Evolutionary conservation across 1,140 invertebrate species (phyloP).

Genomic region (Nasonia longicornis): DNA sequence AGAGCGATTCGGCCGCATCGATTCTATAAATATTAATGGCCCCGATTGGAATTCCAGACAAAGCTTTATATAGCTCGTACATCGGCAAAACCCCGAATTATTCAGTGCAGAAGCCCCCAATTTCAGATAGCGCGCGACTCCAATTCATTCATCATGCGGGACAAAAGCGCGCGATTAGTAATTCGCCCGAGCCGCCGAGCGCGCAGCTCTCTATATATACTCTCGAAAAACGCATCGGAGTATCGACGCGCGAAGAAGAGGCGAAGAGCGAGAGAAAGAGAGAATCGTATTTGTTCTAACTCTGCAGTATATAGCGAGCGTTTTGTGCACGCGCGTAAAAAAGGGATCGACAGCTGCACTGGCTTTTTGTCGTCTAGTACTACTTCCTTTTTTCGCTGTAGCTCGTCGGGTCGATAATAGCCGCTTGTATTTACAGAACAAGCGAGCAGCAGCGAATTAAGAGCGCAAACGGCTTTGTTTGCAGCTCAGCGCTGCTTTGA

Average conservation of each 20-base stretch:
- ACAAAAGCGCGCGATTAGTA: neutral
- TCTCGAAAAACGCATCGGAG: neutral
- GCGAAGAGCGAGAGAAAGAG: neutral
- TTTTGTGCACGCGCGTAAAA: neutral
- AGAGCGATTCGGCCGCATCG: neutral
- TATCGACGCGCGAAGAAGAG: slow-evolving; percentile 17
- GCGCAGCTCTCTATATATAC: neutral
- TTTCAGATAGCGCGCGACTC: slow-evolving; percentile 7
- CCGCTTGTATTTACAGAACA: slow-evolving; percentile 25
- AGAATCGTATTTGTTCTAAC: slow-evolving; percentile 41
- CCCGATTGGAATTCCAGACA: slow-evolving; percentile 5
- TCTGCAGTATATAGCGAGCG: neutral
- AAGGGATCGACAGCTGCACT: neutral
- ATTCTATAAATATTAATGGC: slow-evolving; percentile 38
- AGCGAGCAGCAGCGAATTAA: neutral
- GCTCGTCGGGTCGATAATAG: neutral
- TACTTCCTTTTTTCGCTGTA: slow-evolving; percentile 3
- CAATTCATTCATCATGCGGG: slow-evolving; percentile 18
- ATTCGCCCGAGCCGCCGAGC: neutral
- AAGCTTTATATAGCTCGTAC: neutral
- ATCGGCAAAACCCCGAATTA: slow-evolving; percentile 18
- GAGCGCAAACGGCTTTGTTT: neutral
- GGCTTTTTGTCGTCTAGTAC: neutral
- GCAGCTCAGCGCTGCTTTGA: neutral
- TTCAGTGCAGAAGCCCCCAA: slow-evolving; percentile 2